These are phyloP conservation scores for Anoplius nigerrimus DNA, from an alignment of 2,888 invertebrate species.

Conservation along the genomic window DNA sequence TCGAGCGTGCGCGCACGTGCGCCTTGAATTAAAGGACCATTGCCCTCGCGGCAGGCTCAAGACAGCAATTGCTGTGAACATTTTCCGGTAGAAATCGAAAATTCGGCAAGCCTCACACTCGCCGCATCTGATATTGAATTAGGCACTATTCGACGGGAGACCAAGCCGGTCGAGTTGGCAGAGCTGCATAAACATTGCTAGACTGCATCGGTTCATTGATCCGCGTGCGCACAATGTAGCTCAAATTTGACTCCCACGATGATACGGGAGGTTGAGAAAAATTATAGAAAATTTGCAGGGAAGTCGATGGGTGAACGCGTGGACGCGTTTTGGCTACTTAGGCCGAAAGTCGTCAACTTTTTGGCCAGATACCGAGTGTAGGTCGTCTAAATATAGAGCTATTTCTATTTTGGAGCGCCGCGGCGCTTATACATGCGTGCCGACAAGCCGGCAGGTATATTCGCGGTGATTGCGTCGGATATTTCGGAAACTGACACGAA, in stretches of 20 bases:
- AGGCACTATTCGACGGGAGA: too few relatives aligned
- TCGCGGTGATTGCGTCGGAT: conserved; percentile 60
- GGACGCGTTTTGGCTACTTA: conserved; percentile 25
- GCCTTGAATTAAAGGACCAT: not conserved
- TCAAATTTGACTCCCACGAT: too few relatives aligned
- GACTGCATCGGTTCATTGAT: too few relatives aligned
- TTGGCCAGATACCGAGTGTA: conserved; percentile 72
- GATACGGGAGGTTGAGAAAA: not conserved
- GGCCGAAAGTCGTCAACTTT: conserved; percentile 66
- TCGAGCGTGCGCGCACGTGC: not conserved
- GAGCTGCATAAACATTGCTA: too few relatives aligned
- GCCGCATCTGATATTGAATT: too few relatives aligned
- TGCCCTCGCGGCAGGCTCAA: not conserved
- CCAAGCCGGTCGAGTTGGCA: too few relatives aligned
- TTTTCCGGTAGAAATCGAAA: too few relatives aligned
- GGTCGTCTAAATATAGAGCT: conserved; percentile 71
- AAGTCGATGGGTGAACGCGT: conserved; percentile 43
- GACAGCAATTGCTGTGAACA: too few relatives aligned
- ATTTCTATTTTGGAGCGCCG: conserved; percentile 68
- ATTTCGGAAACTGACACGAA: conserved; percentile 64
- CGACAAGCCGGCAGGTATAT: conserved; percentile 53
- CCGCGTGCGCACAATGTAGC: too few relatives aligned
- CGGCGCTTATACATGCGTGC: conserved; percentile 55
- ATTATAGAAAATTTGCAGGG: conserved; percentile 20
- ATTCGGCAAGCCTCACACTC: too few relatives aligned